A percentile compares a stretch with the other conserved stretches of the same genome.
phyloP scores from a whole-genome alignment of 2,113 vertebrate species.

The Xyrauchen texanus region DNA sequence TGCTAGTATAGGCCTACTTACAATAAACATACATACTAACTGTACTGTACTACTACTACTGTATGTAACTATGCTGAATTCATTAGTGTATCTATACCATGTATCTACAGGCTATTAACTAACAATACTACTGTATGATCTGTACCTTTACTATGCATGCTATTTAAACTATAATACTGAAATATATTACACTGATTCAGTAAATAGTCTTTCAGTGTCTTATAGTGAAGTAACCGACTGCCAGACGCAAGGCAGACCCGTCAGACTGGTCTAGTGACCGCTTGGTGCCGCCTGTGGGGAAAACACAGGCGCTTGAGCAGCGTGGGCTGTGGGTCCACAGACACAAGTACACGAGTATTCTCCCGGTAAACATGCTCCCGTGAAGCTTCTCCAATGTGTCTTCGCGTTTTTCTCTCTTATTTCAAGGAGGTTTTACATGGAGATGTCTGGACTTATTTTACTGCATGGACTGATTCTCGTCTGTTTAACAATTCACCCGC shows the following conservation, averaged over 20 bases:
- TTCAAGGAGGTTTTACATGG: slow-evolving; percentile 42
- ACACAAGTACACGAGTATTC: neutral
- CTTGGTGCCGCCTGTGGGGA: slow-evolving; percentile 55
- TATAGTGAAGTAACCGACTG: too few relatives aligned
- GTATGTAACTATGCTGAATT: too few relatives aligned
- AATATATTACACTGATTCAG: too few relatives aligned
- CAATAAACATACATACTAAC: too few relatives aligned
- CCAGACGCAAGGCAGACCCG: slow-evolving; percentile 5
- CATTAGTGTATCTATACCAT: too few relatives aligned
- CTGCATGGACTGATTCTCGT: slow-evolving; percentile 52
- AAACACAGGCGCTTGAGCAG: slow-evolving; percentile 40
- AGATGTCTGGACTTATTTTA: slow-evolving; percentile 55
- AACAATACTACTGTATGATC: too few relatives aligned
- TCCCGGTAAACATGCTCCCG: slow-evolving; percentile 40
- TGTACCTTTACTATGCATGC: too few relatives aligned
- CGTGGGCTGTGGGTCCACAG: neutral
- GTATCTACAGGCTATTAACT: too few relatives aligned
- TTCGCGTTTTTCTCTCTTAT: slow-evolving; percentile 28
- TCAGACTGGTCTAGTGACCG: slow-evolving; percentile 47
- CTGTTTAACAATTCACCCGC: slow-evolving; percentile 45
- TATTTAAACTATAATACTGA: too few relatives aligned
- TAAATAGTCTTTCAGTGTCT: too few relatives aligned
- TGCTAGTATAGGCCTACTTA: too few relatives aligned
- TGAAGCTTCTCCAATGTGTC: slow-evolving; percentile 48
- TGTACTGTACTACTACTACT: too few relatives aligned